Conservation (phyloP, 37 sponge, comb jelly and placozoan genomes). For the Mnemiopsis leidyi region DNA sequence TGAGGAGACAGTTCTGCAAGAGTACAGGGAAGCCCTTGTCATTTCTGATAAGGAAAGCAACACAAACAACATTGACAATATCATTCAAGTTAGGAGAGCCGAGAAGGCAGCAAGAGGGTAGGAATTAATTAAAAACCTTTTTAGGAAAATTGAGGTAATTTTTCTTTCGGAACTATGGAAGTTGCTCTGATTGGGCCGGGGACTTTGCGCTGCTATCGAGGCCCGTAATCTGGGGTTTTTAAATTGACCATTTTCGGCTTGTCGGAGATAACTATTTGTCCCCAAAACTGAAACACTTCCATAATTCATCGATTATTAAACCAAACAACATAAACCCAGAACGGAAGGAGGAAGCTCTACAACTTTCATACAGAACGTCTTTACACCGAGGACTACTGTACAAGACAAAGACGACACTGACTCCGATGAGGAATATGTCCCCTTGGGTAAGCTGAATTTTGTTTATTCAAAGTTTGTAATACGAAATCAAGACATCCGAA, state of each 20-base stretch:
- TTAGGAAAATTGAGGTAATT: background rate
- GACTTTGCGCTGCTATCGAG: too few relatives aligned
- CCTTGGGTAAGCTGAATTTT: background rate
- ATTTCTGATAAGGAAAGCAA: background rate
- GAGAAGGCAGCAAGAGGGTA: background rate
- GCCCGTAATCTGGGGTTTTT: too few relatives aligned
- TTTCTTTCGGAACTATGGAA: too few relatives aligned
- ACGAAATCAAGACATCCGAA: too few relatives aligned
- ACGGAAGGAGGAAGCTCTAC: background rate
- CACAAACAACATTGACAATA: conserved; percentile 8
- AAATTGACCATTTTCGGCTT: too few relatives aligned
- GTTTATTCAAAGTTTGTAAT: too few relatives aligned
- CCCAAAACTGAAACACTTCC: too few relatives aligned
- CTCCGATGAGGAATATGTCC: background rate
- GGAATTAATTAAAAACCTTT: background rate
- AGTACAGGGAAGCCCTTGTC: conserved; percentile 1
- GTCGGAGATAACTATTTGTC: too few relatives aligned
- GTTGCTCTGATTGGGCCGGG: too few relatives aligned
- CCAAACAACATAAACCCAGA: too few relatives aligned
- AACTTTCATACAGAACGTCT: background rate
- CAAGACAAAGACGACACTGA: background rate
- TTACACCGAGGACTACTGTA: background rate
- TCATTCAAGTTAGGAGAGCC: background rate
- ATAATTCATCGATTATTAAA: too few relatives aligned
- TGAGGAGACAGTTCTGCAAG: conserved; percentile 20